phyloP scores from a whole-genome alignment of 2,113 vertebrate species.

The Aspidoscelis tigris region DNA sequence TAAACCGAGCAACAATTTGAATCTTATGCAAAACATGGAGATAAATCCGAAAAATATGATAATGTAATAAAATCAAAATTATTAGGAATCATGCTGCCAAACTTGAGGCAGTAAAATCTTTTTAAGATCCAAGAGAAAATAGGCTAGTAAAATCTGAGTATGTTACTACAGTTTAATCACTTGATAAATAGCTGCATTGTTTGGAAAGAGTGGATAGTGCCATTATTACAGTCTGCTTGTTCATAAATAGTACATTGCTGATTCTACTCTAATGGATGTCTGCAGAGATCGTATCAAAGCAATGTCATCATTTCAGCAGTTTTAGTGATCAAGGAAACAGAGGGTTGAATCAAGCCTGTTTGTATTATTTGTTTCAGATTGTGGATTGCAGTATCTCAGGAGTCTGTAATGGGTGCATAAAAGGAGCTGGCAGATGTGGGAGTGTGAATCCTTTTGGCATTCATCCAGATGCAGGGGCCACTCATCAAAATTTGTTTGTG shows the following conservation, averaged over 20 bases:
- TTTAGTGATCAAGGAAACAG: conserved; percentile 37
- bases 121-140: conserved; percentile 67
- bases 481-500: conserved; percentile 7
- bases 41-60: conserved; percentile 76
- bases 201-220: conserved; percentile 71
- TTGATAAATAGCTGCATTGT: conserved; percentile 70
- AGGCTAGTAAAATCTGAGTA: conserved; percentile 70
- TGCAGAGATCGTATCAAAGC: conserved; percentile 57
- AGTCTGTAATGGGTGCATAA: conserved; percentile 13
- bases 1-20: conserved; percentile 69
- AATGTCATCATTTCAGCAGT: conserved; percentile 44
- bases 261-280: conserved; percentile 69
- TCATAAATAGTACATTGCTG: conserved; percentile 66
- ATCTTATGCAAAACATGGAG: conserved; percentile 72
- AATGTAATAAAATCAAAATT: conserved; percentile 74
- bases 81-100: conserved; percentile 65
- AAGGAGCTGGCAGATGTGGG: conserved; percentile 7
- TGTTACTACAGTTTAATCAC: conserved; percentile 70
- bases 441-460: background rate
- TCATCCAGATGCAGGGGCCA: conserved; percentile 29
- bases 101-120: conserved; percentile 72
- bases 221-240: conserved; percentile 66
- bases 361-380: conserved; percentile 19
- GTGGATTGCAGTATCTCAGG: background rate
- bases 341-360: conserved; percentile 38